Conservation (phyloP, 2,113 vertebrate species). For the Miniopterus natalensis region DNA sequence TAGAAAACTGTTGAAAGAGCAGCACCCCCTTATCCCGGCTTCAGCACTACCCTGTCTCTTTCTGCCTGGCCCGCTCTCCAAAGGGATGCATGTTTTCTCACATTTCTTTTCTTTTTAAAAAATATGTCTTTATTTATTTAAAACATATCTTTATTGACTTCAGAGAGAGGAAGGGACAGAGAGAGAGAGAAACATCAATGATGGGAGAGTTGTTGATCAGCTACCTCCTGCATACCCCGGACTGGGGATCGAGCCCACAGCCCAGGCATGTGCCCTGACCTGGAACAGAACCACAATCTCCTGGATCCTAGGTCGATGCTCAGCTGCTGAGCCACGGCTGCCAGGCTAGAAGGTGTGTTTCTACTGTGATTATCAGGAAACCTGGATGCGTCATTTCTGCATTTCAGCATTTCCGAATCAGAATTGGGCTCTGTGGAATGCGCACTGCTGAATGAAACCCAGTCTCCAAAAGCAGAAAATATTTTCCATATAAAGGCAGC, state of each 20-base stretch:
- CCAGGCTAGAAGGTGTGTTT: not conserved
- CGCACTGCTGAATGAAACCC: not conserved
- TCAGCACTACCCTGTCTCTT: not conserved
- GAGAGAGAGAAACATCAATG: too few species aligned
- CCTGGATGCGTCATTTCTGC: not conserved
- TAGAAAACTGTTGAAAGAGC: constrained; percentile 22
- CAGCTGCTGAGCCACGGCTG: too few species aligned
- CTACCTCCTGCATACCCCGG: too few species aligned
- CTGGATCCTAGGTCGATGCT: too few species aligned
- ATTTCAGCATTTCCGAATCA: not conserved
- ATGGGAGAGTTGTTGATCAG: too few species aligned
- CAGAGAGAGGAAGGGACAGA: too few species aligned
- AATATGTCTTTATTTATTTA: too few species aligned
- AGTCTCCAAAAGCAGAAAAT: constrained; percentile 19
- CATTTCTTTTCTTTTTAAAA: too few species aligned
- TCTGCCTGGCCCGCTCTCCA: not conserved
- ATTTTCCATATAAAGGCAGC: not conserved
- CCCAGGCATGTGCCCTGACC: too few species aligned
- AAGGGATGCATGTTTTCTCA: not conserved
- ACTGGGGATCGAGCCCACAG: too few species aligned
- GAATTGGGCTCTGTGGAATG: not conserved
- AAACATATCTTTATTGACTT: too few species aligned
- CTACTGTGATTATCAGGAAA: not conserved
- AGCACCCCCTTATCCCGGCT: not conserved
- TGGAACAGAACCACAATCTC: too few species aligned